Conservation (phyloP, 2,888 invertebrate species). For the Lasius fuliginosus region DNA sequence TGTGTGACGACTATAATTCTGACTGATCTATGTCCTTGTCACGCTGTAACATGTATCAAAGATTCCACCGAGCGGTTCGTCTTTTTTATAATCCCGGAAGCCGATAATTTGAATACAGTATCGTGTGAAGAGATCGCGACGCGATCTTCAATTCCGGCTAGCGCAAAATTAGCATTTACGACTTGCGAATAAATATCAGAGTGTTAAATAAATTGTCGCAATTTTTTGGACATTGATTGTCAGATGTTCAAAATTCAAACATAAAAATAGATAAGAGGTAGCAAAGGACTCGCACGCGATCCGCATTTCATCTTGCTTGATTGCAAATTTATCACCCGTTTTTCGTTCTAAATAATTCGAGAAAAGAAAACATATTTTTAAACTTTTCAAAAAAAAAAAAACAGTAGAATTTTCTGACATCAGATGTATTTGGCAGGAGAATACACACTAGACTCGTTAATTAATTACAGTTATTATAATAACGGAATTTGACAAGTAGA, state of each 20-base stretch:
- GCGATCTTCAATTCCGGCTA: slow-evolving; percentile 19
- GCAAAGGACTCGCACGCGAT: neutral
- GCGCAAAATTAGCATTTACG: slow-evolving; percentile 49
- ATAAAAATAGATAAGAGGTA: slow-evolving; percentile 28
- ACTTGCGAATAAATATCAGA: slow-evolving; percentile 15
- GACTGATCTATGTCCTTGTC: slow-evolving; percentile 62
- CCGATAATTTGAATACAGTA: slow-evolving; percentile 32
- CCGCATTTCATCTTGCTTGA: slow-evolving; percentile 11
- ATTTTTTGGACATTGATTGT: slow-evolving; percentile 4
- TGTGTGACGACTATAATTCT: slow-evolving; percentile 75
- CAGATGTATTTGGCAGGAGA: neutral
- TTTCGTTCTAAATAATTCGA: neutral
- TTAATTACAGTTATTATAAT: neutral
- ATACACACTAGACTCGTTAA: neutral
- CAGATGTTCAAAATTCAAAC: neutral
- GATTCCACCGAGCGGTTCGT: neutral
- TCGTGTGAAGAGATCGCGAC: slow-evolving; percentile 22
- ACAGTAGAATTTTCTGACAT: neutral
- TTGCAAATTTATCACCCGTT: neutral
- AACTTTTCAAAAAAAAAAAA: slow-evolving; percentile 5
- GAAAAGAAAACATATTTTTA: slow-evolving; percentile 11
- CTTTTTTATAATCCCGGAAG: slow-evolving; percentile 32
- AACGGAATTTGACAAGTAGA: neutral
- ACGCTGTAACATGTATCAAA: slow-evolving; percentile 25
- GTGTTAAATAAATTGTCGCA: slow-evolving; percentile 27